Evolutionary conservation across 2,113 vertebrate genomes (phyloP), one percentile per base, ranked within the genome.

Genomic region (Oncorhynchus keta): DNA sequence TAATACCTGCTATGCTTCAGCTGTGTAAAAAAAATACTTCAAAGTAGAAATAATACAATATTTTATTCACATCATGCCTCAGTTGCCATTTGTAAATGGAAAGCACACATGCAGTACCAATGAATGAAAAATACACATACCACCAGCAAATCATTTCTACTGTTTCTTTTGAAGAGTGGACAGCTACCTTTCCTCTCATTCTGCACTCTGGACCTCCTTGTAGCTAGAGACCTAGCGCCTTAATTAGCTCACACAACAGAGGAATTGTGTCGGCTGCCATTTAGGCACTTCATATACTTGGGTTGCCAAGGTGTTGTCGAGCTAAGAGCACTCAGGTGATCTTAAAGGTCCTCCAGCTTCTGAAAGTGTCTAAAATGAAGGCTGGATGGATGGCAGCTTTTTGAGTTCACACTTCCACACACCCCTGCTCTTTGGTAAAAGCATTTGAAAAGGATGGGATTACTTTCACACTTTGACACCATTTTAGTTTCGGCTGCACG

Each of bases 401-500:
- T 89, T 86, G 84, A 91, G 84, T 92, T 93, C 86, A 89, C 92
- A 93, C 93, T 86, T 91, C 73, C 45, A 48, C 83, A 76, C 77
- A 67, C 32, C n/a, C 51, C 14, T 79, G 67, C 75, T 85, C 76
- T 90, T 82, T 86, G 86, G 87, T 89, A 92, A 93, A 93, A 93
- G 93, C 89, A 73, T 88, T 85, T 86, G 82, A 88, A 90, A 86
- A 87, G 78, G 78, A 83, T 69, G 80, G 84, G 75, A 82, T 90
- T 88, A 89, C 85, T 89, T 79, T 77, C 89, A 90, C 88, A 32
- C 83, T 89, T 85, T 83, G 86, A 82, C 89, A 86, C 84, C 84
- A 81, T 91, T 91, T 91, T 86, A 84, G 82, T 89, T 79, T 90
- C 85, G 89, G 90, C 87, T 89, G 91, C 88, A 89, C 88, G 85